A percentile compares a stretch with the other conserved stretches of the same genome.
These are phyloP conservation scores for Cichladusa arquata DNA, from an alignment of 2,113 vertebrate genomes.

Conservation along the genomic window DNA sequence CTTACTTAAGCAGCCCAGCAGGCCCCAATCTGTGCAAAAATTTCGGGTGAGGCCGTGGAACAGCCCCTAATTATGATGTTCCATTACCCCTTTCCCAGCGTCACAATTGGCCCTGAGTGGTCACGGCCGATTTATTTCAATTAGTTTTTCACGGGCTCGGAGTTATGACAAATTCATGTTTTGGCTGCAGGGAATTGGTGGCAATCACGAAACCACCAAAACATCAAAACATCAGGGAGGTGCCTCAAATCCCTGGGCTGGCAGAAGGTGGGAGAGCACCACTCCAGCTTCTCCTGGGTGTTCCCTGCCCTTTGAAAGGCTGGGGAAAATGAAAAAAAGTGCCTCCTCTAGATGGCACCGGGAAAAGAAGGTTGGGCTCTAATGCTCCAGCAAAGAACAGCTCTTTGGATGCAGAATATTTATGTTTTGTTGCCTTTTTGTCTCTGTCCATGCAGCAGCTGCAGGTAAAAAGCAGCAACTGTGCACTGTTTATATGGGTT, in stretches of 20 bases:
- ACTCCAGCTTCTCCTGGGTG: background rate
- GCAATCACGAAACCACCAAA: slow-evolving; percentile 78
- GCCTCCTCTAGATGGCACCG: background rate
- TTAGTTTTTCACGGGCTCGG: slow-evolving; percentile 73
- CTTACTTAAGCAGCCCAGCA: slow-evolving; percentile 81
- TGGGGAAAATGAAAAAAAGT: background rate
- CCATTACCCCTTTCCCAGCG: slow-evolving; percentile 57
- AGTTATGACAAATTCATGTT: slow-evolving; percentile 84
- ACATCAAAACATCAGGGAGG: slow-evolving; percentile 77
- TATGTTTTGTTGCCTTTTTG: background rate
- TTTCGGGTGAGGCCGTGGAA: slow-evolving; percentile 74
- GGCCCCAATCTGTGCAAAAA: slow-evolving; percentile 71
- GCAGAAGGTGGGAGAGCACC: background rate
- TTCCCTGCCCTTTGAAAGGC: background rate
- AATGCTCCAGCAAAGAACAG: background rate
- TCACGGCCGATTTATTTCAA: slow-evolving; percentile 81
- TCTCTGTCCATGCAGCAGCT: fast-evolving
- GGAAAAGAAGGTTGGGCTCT: background rate
- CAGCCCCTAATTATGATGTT: slow-evolving; percentile 77
- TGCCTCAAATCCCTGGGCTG: slow-evolving; percentile 55
- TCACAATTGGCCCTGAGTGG: slow-evolving; percentile 72
- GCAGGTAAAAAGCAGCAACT: background rate
- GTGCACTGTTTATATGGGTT: background rate
- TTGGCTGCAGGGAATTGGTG: slow-evolving; percentile 79
- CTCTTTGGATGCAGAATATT: background rate